Base-by-base conservation (phyloP, 2,888 invertebrate species). In the Eupeodes luniger region DNA sequence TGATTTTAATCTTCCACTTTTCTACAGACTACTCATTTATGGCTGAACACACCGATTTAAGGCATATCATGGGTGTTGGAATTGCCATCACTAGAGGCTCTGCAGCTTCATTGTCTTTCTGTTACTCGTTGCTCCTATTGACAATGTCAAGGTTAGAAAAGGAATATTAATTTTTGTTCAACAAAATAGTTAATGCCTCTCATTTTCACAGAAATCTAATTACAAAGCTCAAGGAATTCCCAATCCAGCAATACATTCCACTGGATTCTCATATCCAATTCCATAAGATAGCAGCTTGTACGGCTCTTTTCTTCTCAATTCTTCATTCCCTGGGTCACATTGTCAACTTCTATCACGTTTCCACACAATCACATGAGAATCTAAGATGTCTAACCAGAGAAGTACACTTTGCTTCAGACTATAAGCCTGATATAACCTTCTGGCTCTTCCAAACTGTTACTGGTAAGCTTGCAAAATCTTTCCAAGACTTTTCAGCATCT, bases 31-130 rank as follows among this genome's bases (percentile, higher is more conserved):
- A 99, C 92, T 98, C 98, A 0, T 98, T 98, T 93, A 98, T 99
- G 97, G 96, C 98, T 0, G 99, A 99, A 92, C 98, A 99, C 93
- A 96, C 98, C 36, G 99, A 99, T 93, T 94, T 99, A 90, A 95
- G 99, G 1, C 98, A 99, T 92, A 98, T 99, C 61, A 99, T 99
- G 99, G 99, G 99, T 1, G 98, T 98, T 2, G 98, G 99, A 0
- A 99, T 99, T 70, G 98, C 98, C 9, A 97, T 98, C 90, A 98
- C 98, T 0, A 95, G 98, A 92, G 98, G 98, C 19, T 98, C 98
- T 0, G 99, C 99, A 0, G 98, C 98, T 1, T 97, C 98, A 0
- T 93, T 99, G 9, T 98, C 98, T 0, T 99, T 99, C 94, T 98
- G 98, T 94, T 99, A 98, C 94, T 97, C 98, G 90, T 94, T 99